phyloP scores from a whole-genome alignment of 2,888 invertebrate genomes.

The Altica lythri region DNA sequence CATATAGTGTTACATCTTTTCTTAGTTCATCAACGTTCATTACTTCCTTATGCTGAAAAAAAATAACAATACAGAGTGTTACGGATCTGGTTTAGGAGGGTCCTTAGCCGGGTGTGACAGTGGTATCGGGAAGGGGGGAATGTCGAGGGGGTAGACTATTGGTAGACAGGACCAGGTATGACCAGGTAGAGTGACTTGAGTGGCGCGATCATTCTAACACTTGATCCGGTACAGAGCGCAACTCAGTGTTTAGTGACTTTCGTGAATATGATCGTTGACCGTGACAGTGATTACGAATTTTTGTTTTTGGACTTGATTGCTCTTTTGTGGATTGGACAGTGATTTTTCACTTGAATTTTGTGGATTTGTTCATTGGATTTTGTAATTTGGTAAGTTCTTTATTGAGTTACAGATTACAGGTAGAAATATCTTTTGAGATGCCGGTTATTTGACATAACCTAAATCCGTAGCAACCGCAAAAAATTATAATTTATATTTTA shows the following conservation, averaged over 20 bases:
- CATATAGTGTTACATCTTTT: too few relatives aligned
- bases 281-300: not conserved
- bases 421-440: conserved; percentile 11
- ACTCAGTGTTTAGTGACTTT: conserved; percentile 4
- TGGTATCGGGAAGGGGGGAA: conserved; percentile 18
- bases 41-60: not conserved
- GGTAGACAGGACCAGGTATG: conserved; percentile 32
- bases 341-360: too few relatives aligned
- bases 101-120: conserved; percentile 20
- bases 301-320: not conserved
- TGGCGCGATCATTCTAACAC: conserved; percentile 32
- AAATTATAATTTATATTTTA: not conserved
- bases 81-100: conserved; percentile 1
- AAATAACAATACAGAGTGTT: not conserved
- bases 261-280: conserved; percentile 1
- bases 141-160: conserved; percentile 28
- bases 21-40: not conserved
- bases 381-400: conserved; percentile 13
- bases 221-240: conserved; percentile 17
- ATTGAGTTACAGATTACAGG: conserved; percentile 3
- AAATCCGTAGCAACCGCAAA: not conserved
- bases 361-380: conserved; percentile 5
- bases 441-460: conserved; percentile 1
- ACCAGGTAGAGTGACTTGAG: conserved; percentile 35
- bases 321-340: not conserved